Percentiles rank a stretch among this genome's conserved stretches.
Evolutionary conservation across 2,888 invertebrate species (phyloP).

Genomic region (Drosophila ezoana): DNA sequence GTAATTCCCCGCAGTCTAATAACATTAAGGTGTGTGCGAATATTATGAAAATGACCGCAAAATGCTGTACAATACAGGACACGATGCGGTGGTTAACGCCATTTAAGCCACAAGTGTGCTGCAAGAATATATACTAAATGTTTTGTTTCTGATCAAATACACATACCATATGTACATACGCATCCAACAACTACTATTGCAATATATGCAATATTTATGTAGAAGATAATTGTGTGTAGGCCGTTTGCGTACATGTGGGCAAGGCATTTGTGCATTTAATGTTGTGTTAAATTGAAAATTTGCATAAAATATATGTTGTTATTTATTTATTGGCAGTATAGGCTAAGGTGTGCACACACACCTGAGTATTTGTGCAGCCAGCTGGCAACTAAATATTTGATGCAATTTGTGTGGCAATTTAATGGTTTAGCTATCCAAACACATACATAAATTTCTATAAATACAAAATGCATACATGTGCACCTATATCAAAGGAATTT

Average conservation of each 20-base stretch:
- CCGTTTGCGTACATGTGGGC: conserved; percentile 35
- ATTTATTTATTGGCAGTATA: conserved; percentile 69
- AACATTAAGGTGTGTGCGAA: conserved; percentile 63
- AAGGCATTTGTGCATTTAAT: conserved; percentile 63
- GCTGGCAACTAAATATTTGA: conserved; percentile 71
- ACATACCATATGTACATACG: conserved; percentile 15
- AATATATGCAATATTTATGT: conserved; percentile 12
- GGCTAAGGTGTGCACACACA: conserved; percentile 22
- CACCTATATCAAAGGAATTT: conserved; percentile 9
- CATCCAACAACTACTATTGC: neutral
- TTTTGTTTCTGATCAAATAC: conserved; percentile 56
- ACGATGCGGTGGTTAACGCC: conserved; percentile 45
- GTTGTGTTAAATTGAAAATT: conserved; percentile 80
- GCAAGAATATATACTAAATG: conserved; percentile 39
- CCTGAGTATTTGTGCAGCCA: conserved; percentile 44
- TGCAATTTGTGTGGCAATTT: conserved; percentile 75
- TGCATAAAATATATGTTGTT: conserved; percentile 75
- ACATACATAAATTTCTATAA: conserved; percentile 18
- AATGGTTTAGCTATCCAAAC: conserved; percentile 62
- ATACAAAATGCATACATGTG: neutral
- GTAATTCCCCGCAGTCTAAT: conserved; percentile 63
- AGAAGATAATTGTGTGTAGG: conserved; percentile 25
- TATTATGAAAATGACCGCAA: conserved; percentile 75
- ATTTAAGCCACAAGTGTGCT: conserved; percentile 68
- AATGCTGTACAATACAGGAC: conserved; percentile 36